A percentile compares a stretch with the other conserved stretches of the same genome.
Evolutionary conservation across 2,888 invertebrate species (phyloP).

Genomic region (Dryadula phaetusa): DNA sequence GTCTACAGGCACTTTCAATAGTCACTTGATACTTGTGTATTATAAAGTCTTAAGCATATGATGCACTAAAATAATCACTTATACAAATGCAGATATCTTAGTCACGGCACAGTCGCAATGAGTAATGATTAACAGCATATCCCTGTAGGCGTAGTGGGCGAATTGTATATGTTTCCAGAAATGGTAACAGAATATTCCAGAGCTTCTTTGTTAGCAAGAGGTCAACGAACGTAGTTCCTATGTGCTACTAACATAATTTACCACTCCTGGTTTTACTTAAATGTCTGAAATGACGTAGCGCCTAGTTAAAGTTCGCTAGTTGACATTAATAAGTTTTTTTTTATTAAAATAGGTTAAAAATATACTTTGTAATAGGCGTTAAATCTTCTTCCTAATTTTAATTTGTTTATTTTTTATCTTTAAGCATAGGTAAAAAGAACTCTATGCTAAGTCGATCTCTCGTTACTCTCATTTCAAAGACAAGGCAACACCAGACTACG

Average conservation of each 20-base stretch:
- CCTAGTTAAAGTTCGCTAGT: not conserved
- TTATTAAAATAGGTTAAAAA: too few species aligned
- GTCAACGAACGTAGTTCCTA: slow-evolving; percentile 39
- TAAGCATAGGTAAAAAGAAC: too few species aligned
- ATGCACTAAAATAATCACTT: slow-evolving; percentile 29
- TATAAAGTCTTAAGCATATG: not conserved
- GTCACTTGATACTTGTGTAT: slow-evolving; percentile 6
- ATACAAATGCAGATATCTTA: slow-evolving; percentile 51
- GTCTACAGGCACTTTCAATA: not conserved
- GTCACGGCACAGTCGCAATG: slow-evolving; percentile 58
- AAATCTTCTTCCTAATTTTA: too few species aligned
- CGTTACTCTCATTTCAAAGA: too few species aligned
- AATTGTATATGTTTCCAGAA: slow-evolving; percentile 67
- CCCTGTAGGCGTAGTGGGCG: slow-evolving; percentile 65
- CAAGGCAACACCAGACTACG: too few species aligned
- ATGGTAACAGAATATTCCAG: slow-evolving; percentile 66
- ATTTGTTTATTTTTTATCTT: too few species aligned
- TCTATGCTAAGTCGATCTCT: too few species aligned
- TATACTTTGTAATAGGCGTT: too few species aligned
- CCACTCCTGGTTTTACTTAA: slow-evolving; percentile 21
- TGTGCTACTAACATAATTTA: slow-evolving; percentile 33
- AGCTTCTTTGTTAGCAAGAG: slow-evolving; percentile 59
- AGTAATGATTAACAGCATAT: slow-evolving; percentile 70
- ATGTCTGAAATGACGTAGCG: not conserved
- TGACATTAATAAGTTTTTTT: not conserved